phyloP scores from a whole-genome alignment of 2,888 invertebrate genomes.

The Drosophila robusta region DNA sequence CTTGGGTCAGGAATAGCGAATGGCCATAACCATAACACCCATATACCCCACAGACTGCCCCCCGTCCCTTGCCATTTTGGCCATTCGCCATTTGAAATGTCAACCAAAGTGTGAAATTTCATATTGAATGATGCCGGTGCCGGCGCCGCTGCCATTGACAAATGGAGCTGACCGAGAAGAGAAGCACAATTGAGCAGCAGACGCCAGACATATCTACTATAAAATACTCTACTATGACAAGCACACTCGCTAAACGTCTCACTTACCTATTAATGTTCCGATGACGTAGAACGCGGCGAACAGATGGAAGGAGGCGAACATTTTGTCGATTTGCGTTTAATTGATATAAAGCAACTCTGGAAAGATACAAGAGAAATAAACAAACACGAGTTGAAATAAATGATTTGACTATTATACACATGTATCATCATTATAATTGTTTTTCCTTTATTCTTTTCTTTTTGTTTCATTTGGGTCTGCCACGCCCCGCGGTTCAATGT shows the following conservation, averaged over 20 bases:
- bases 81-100: constrained; percentile 60
- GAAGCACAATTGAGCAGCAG: constrained; percentile 62
- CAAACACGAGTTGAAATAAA: constrained; percentile 30
- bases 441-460: constrained; percentile 14
- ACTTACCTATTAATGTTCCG: constrained; percentile 67
- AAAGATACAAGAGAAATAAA: constrained; percentile 11
- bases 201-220: neutral
- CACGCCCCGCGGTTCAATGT: constrained; percentile 23
- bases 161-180: constrained; percentile 57
- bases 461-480: constrained; percentile 27
- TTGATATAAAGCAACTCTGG: constrained; percentile 27
- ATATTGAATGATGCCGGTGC: constrained; percentile 64
- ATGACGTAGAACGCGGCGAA: constrained; percentile 51
- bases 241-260: constrained; percentile 13
- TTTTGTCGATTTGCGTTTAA: constrained; percentile 42
- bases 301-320: constrained; percentile 57
- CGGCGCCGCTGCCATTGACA: constrained; percentile 49
- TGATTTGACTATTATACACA: constrained; percentile 4
- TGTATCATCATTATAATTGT: constrained; percentile 31
- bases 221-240: neutral
- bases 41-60: neutral
- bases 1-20: constrained; percentile 39
- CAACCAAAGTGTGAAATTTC: constrained; percentile 77
- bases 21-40: constrained; percentile 10
- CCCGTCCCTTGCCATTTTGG: constrained; percentile 25